A percentile compares a stretch with the other conserved stretches of the same genome.
Conservation (phyloP, 1,140 invertebrate genomes). For the Lucilia sericata region DNA sequence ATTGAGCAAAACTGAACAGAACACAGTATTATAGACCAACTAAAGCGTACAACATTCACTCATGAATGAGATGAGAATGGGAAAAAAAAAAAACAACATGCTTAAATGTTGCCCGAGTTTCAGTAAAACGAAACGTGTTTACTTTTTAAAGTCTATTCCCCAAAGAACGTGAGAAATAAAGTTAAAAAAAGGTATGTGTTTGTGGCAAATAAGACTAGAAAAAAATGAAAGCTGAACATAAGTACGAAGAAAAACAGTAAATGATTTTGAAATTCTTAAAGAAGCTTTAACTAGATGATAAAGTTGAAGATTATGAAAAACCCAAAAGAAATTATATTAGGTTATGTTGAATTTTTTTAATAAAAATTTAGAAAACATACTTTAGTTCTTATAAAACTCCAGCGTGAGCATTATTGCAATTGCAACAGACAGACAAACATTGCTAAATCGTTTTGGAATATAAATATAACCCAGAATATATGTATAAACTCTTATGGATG, state of each 20-base stretch:
- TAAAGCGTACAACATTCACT: background rate
- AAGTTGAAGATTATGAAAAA: too few species aligned
- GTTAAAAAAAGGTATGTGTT: background rate
- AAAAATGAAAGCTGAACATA: background rate
- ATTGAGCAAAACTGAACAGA: background rate
- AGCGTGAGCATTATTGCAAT: too few species aligned
- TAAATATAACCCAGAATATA: too few species aligned
- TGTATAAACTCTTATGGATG: too few species aligned
- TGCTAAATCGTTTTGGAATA: too few species aligned
- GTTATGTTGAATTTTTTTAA: too few species aligned
- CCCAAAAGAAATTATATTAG: too few species aligned
- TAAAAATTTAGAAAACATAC: too few species aligned
- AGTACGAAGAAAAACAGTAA: background rate
- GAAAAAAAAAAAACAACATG: background rate
- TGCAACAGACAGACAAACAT: too few species aligned
- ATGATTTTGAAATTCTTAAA: conserved; percentile 24
- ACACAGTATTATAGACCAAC: too few species aligned
- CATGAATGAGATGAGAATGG: background rate
- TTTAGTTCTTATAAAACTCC: too few species aligned
- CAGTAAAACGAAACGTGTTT: conserved; percentile 12
- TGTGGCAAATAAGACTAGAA: background rate
- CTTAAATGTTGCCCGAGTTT: background rate
- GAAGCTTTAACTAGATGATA: background rate
- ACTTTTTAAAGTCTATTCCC: conserved; percentile 41
- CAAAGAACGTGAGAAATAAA: background rate